These are phyloP conservation scores for Pampus argenteus DNA, from an alignment of 2,797 vertebrate species.

Conservation along the genomic window DNA sequence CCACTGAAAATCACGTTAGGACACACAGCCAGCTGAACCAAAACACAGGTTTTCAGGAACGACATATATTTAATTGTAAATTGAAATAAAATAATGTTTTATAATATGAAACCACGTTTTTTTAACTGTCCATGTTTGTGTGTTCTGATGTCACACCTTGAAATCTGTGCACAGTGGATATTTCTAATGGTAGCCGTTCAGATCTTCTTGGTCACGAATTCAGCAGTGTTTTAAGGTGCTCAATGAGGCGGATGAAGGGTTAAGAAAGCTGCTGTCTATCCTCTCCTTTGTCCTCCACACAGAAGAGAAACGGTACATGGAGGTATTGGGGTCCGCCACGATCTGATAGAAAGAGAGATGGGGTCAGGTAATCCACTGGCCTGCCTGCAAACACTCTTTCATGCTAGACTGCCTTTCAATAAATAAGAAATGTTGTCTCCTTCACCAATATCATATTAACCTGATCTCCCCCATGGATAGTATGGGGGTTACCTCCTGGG, in stretches of 20 bases:
- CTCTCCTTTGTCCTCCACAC: conserved; percentile 57
- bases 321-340: conserved; percentile 63
- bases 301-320: conserved; percentile 31
- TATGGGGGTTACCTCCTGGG: conserved; percentile 44
- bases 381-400: conserved; percentile 82
- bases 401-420: conserved; percentile 88
- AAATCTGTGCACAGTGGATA: neutral
- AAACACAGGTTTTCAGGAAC: neutral
- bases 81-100: neutral
- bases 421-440: conserved; percentile 88
- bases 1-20: neutral
- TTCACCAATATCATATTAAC: conserved; percentile 89
- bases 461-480: conserved; percentile 79
- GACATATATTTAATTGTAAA: neutral
- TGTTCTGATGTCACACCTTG: neutral
- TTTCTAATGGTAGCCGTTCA: neutral
- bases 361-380: conserved; percentile 86
- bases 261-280: conserved; percentile 51
- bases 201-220: conserved; percentile 20
- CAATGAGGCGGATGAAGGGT: conserved; percentile 59
- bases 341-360: conserved; percentile 79
- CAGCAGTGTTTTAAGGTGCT: conserved; percentile 35
- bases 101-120: too few species aligned
- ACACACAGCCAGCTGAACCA: neutral
- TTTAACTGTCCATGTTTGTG: neutral